Evolutionary conservation across 2,888 invertebrate species (phyloP).

Genomic region (Agonopterix arenella): DNA sequence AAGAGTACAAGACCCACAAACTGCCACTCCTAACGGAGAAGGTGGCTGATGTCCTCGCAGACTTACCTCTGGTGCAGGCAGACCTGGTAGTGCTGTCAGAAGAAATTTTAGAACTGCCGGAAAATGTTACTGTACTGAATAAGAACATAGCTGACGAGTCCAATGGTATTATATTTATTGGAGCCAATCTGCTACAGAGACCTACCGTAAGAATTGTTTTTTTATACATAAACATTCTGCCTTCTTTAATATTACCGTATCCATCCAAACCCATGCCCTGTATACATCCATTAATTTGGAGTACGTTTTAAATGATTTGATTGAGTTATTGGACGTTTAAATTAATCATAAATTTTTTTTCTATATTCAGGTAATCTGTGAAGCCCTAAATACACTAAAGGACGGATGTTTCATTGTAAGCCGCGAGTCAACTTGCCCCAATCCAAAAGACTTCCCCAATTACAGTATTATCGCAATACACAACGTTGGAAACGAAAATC

Average conservation of each 20-base stretch:
- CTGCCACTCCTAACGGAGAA: conserved; percentile 68
- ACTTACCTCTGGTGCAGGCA: conserved; percentile 82
- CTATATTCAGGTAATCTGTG: conserved; percentile 51
- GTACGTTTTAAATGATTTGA: no score
- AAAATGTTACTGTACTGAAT: conserved; percentile 76
- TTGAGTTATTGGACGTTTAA: neutral
- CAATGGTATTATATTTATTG: conserved; percentile 68
- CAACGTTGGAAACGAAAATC: conserved; percentile 28
- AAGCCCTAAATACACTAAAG: conserved; percentile 64
- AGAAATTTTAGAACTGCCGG: conserved; percentile 60
- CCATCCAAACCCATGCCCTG: neutral
- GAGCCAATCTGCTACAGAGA: conserved; percentile 66
- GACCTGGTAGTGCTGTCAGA: conserved; percentile 78
- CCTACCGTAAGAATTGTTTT: conserved; percentile 50
- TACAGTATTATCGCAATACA: neutral
- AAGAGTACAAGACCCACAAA: conserved; percentile 64
- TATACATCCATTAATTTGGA: no score
- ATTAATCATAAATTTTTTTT: neutral
- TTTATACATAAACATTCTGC: neutral
- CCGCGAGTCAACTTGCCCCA: conserved; percentile 71
- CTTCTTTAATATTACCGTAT: neutral
- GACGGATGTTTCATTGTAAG: conserved; percentile 79
- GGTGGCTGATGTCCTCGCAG: conserved; percentile 78
- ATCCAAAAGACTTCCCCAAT: conserved; percentile 37
- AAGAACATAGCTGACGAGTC: conserved; percentile 75